Conservation (phyloP, 2,888 invertebrate species). For the Sturmia bella region DNA sequence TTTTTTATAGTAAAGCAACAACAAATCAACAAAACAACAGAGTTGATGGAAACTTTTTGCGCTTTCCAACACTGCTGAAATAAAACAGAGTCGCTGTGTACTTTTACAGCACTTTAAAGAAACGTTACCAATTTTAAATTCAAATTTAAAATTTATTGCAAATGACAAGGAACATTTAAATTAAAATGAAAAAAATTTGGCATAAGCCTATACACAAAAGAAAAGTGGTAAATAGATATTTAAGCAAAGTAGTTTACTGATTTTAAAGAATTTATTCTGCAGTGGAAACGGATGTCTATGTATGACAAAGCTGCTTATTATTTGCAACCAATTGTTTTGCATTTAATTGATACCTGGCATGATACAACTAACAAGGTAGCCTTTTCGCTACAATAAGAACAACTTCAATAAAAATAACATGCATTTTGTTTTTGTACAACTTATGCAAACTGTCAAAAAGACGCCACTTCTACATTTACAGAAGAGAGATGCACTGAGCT, state of each 20-base stretch:
- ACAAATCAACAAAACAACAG: too few species aligned
- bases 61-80: background rate
- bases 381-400: too few species aligned
- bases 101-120: conserved; percentile 24
- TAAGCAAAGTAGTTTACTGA: background rate
- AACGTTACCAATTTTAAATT: conserved; percentile 21
- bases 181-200: conserved; percentile 74
- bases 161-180: background rate
- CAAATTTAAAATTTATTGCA: conserved; percentile 3
- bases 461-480: too few species aligned
- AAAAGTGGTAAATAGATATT: conserved; percentile 74
- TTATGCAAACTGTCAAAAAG: too few species aligned
- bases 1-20: too few species aligned
- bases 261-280: background rate
- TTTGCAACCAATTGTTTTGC: conserved; percentile 74
- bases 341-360: conserved; percentile 75
- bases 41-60: too few species aligned
- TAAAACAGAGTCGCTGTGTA: conserved; percentile 8
- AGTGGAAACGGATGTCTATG: conserved; percentile 75
- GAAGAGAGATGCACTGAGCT: too few species aligned
- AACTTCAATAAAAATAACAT: too few species aligned
- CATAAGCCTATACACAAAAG: conserved; percentile 77
- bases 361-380: too few species aligned
- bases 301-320: conserved; percentile 74
- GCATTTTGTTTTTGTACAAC: too few species aligned